Conservation (phyloP, 30 jellyfish, hydroid and myxozoan species). For the Hydra vulgaris region DNA sequence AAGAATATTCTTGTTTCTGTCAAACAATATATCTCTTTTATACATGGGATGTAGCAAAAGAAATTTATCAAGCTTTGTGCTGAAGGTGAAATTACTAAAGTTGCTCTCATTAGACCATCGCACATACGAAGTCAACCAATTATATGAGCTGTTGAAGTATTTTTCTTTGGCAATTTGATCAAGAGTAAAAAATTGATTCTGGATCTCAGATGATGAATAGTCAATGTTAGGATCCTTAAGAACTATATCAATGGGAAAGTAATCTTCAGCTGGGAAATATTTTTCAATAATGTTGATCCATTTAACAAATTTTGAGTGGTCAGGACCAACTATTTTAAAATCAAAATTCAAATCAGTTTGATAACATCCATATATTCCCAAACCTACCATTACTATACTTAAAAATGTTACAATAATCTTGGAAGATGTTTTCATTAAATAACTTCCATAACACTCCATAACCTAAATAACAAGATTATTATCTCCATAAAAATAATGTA, state of each 20-base stretch:
- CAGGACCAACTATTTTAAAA: constrained; percentile 27
- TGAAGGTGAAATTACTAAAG: neutral
- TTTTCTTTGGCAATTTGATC: constrained; percentile 9
- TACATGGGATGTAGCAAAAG: neutral
- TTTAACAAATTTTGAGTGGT: neutral
- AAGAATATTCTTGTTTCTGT: neutral
- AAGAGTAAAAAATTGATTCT: constrained; percentile 2
- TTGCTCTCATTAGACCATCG: neutral
- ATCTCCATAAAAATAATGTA: too few species aligned
- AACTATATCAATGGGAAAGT: constrained; percentile 18
- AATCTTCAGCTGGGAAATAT: constrained; percentile 2
- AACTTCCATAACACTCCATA: constrained; percentile 11
- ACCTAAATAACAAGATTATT: constrained; percentile 13
- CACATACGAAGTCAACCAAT: constrained; percentile 23
- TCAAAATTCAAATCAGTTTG: constrained; percentile 16
- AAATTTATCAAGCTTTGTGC: neutral
- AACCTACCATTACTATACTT: neutral
- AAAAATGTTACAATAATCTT: constrained; percentile 16
- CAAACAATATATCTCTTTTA: constrained; percentile 22
- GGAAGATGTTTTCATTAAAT: neutral
- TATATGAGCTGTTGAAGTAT: neutral
- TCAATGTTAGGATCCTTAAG: constrained; percentile 12
- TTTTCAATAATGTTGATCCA: constrained; percentile 21
- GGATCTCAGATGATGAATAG: constrained; percentile 7
- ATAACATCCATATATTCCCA: constrained; percentile 22